Evolutionary conservation across 2,113 vertebrate species (phyloP), one percentile per base, ranked within the genome.

Genomic region (Cynocephalus volans): DNA sequence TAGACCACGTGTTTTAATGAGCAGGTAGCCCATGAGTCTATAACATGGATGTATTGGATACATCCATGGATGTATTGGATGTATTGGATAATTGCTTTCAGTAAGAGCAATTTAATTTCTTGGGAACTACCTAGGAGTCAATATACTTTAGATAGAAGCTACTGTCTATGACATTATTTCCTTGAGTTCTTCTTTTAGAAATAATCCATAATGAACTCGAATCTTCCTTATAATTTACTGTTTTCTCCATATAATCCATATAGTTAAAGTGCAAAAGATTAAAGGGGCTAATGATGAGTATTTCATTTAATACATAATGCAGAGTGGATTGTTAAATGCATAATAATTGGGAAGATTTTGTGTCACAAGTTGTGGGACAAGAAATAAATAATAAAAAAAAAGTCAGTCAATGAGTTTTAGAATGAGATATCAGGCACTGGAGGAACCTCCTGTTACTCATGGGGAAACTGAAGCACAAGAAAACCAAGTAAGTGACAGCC

Each of bases 151-250:
- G 50, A 54, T 23, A 76, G 56, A 88, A 88, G 21, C 28, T 87
- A 72, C 11, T 62, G 23, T 45, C 54, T 81, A 54, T 28, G 52
- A 75, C 64, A 77, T 82, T 41, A 82, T 54, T 91, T 97, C 73
- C 87, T 17, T 24, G 33, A 69, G 52, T 91, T 88, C 41, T 88
- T 81, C 28, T 88, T 52, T 90, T 76, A 88, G 79, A 81, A 93
- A 93, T 72, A 92, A 90, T 87, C 9, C 31, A 65, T n/a, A 64
- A 77, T 19, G 88, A 86, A 70, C 45, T 12, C 18, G 83, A 69
- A 9, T 36, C 41, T 89, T 62, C 41, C 33, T 60, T 77, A 86
- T 41, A 87, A 64, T 50, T 56, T 36, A 56, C 2, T 73, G 33
- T 48, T 87, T 79, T 89, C 15, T n/a, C 58, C 77, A 80, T 3